Conservation (phyloP, 1,140 invertebrate genomes). For the Drosophila lini region DNA sequence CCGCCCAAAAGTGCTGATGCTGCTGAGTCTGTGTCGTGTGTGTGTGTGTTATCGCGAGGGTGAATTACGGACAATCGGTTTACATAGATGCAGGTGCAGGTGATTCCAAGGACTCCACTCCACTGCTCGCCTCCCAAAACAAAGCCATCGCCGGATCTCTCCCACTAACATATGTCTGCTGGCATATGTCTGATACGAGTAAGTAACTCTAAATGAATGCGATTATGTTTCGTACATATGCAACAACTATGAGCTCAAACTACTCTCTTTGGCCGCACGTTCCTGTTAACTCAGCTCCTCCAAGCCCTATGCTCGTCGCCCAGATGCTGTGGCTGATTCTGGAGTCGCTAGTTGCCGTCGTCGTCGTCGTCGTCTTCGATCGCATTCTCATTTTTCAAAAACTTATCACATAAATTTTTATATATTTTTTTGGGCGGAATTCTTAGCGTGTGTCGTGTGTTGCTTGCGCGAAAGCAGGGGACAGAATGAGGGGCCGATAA, state of each 20-base stretch:
- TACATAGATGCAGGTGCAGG: constrained; percentile 45
- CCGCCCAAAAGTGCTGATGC: constrained; percentile 43
- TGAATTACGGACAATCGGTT: constrained; percentile 26
- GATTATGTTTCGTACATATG: constrained; percentile 43
- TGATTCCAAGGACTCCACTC: constrained; percentile 13
- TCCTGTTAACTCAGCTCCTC: constrained; percentile 20
- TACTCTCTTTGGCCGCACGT: constrained; percentile 39
- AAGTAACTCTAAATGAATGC: constrained; percentile 55
- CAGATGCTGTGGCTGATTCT: not conserved
- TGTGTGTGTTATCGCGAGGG: constrained; percentile 21
- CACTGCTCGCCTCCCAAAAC: constrained; percentile 21
- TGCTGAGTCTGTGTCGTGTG: constrained; percentile 15
- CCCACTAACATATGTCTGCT: constrained; percentile 36
- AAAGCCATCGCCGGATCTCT: constrained; percentile 52
- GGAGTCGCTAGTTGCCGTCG: constrained; percentile 16
- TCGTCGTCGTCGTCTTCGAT: constrained; percentile 14
- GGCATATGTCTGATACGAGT: constrained; percentile 15
- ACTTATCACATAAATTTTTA: constrained; percentile 84
- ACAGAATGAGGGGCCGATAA: constrained; percentile 31
- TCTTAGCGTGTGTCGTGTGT: constrained; percentile 75
- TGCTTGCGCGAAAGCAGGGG: constrained; percentile 52
- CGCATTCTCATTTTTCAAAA: constrained; percentile 52
- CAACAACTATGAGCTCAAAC: constrained; percentile 35
- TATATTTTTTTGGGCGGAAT: constrained; percentile 80
- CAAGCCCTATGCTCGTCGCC: not conserved